These are phyloP conservation scores for Apotomis betuletana DNA, from an alignment of 2,888 invertebrate genomes.

Conservation along the genomic window DNA sequence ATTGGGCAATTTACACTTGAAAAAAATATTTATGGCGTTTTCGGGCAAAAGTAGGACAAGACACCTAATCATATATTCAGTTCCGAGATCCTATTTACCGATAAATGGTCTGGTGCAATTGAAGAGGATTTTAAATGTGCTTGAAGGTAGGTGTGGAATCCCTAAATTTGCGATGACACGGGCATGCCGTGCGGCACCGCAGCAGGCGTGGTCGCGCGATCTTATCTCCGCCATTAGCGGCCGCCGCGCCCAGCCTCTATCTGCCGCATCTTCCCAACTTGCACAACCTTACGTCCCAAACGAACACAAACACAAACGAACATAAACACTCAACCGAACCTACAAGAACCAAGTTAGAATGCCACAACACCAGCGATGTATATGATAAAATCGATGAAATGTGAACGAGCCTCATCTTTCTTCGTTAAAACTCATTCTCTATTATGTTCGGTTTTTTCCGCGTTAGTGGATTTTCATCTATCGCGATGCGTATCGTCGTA, in stretches of 20 bases:
- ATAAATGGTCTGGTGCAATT: no score
- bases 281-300: slow-evolving; percentile 58
- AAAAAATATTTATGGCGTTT: no score
- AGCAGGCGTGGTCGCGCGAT: slow-evolving; percentile 77
- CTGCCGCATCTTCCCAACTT: slow-evolving; percentile 65
- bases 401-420: slow-evolving; percentile 60
- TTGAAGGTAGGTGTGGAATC: slow-evolving; percentile 2
- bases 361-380: slow-evolving; percentile 43
- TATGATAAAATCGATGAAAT: slow-evolving; percentile 40
- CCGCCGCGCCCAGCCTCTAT: slow-evolving; percentile 76
- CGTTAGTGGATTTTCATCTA: slow-evolving; percentile 60
- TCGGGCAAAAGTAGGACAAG: no score
- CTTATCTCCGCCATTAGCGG: slow-evolving; percentile 79
- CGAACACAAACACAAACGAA: slow-evolving; percentile 43
- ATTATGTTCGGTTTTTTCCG: slow-evolving; percentile 66
- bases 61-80: no score
- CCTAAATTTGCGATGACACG: slow-evolving; percentile 33
- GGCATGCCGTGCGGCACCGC: slow-evolving; percentile 33
- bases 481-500: slow-evolving; percentile 63
- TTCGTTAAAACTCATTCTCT: slow-evolving; percentile 57
- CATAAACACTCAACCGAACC: slow-evolving; percentile 43
- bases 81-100: no score
- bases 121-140: no score
- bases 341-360: slow-evolving; percentile 48
- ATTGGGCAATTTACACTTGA: no score